Evolutionary conservation across 2,113 vertebrate genomes (phyloP).

Genomic region (Cyphomyrus plagiostoma): DNA sequence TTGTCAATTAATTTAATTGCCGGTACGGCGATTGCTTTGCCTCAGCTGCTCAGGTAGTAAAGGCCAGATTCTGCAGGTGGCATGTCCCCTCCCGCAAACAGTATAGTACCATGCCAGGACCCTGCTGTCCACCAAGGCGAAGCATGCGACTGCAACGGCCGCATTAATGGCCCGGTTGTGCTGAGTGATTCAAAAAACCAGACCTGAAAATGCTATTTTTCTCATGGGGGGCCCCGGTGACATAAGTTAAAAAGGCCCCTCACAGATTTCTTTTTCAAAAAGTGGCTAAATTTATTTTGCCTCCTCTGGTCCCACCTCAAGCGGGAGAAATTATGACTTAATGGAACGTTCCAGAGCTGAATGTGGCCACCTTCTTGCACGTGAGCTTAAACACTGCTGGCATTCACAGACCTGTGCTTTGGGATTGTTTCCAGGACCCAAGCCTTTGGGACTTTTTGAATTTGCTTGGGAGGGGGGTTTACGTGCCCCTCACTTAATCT

Average conservation of each 20-base stretch:
- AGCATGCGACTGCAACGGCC: not conserved
- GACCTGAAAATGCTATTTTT: not conserved
- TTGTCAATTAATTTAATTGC: conserved; percentile 46
- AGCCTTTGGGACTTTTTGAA: not conserved
- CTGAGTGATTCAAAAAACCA: not conserved
- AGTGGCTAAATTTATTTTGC: not conserved
- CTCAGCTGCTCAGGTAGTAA: conserved; percentile 47
- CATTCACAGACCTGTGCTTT: not conserved
- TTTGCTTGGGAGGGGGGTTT: not conserved
- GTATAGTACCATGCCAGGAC: not conserved
- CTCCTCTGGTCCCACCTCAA: not conserved
- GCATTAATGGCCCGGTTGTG: not conserved
- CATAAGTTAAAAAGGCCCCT: not conserved
- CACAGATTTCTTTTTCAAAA: not conserved
- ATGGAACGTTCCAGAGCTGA: conserved; percentile 4
- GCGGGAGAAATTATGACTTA: not conserved
- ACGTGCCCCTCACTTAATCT: not conserved
- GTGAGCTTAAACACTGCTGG: not conserved
- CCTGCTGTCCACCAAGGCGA: conserved; percentile 4
- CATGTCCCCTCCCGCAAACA: not conserved
- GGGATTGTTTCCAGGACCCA: not conserved
- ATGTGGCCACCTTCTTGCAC: not conserved
- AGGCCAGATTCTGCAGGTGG: conserved; percentile 42
- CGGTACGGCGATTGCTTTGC: conserved; percentile 53
- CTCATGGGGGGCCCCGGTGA: not conserved